Conservation (phyloP, 1,140 invertebrate genomes). For the Geopemphigus sp. region DNA sequence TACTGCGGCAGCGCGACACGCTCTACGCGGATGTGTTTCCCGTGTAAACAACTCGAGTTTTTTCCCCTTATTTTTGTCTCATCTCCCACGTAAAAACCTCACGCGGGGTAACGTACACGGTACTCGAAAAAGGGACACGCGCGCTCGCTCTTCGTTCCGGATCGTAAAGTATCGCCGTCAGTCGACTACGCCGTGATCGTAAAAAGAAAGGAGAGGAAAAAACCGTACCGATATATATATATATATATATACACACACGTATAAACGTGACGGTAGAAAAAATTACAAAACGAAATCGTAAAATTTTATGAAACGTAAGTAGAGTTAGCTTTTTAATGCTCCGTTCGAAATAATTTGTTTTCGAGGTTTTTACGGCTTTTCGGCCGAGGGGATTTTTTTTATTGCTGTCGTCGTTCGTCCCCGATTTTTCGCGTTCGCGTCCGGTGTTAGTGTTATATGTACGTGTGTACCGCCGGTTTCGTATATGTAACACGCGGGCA, state of each 20-base stretch:
- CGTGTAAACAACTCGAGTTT: slow-evolving; percentile 42
- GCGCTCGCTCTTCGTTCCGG: slow-evolving; percentile 19
- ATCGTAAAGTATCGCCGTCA: slow-evolving; percentile 36
- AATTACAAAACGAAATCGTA: slow-evolving; percentile 39
- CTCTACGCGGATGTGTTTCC: background rate
- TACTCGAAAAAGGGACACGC: slow-evolving; percentile 32
- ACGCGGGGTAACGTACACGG: slow-evolving; percentile 10
- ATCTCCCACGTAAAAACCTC: slow-evolving; percentile 16
- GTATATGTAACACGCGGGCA: background rate
- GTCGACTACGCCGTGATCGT: slow-evolving; percentile 22
- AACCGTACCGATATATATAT: background rate
- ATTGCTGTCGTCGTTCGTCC: background rate
- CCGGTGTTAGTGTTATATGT: background rate
- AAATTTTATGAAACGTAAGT: slow-evolving; percentile 46
- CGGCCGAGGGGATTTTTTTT: slow-evolving; percentile 31
- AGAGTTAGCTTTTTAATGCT: slow-evolving; percentile 45
- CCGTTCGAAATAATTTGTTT: slow-evolving; percentile 35
- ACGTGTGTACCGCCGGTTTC: too few species aligned
- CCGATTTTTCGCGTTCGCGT: background rate
- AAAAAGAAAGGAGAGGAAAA: slow-evolving; percentile 40
- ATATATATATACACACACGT: background rate
- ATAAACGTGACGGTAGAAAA: background rate
- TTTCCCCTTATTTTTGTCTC: background rate
- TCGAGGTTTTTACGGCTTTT: slow-evolving; percentile 47
- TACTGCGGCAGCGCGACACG: too few species aligned